Evolutionary conservation across 1,140 invertebrate species (phyloP), one percentile per base, ranked within the genome.

Genomic region (Drosophila dunni): DNA sequence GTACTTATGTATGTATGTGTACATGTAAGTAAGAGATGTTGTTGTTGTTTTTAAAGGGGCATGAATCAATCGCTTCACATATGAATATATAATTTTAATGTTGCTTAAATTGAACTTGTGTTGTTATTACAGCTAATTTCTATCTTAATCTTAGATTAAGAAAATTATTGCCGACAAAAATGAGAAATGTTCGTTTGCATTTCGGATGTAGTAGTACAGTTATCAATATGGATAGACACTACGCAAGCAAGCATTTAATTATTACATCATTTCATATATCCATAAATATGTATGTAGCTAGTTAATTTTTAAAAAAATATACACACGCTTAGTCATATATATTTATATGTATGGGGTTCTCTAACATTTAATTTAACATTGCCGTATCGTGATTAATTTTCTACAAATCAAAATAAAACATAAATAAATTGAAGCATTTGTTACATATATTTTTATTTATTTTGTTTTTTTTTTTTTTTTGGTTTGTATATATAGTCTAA

Each of bases 401-500:
- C 20, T 44, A 36, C 40, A 57, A 57, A 57, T 57, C 29, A 38
- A 53, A 63, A 51, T n/a, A 6, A 17, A 40, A n/a, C 13, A 40
- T 63, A 63, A 45, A 36, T 40, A 13, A 42, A 42, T 58, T 38
- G 45, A 58, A 36, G 57, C 63, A 71, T 56, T 63, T 63, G 15
- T 33, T 24, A 24, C 1, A 24, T 24, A 24, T 24, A 29, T 2
- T 29, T 29, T 5, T 5, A 5, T 29, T 6, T 44, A 7, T 44
- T 17, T 53, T 56, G 1, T 1, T 29, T 29, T 5, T 0, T 29
- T 29, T 6, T 36, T 13, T 44, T 17, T 53, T 56, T 69, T 33
- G 17, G 9, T 62, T n/a, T 70, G 36, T 54, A 24, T 64, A 36
- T 71, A 63, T 80, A 89, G 57, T 67, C 84, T 88, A 88, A 71